A percentile compares a stretch with the other conserved stretches of the same genome.
phyloP scores from a whole-genome alignment of 1,140 invertebrate genomes.

The Agrypnia vestita region DNA sequence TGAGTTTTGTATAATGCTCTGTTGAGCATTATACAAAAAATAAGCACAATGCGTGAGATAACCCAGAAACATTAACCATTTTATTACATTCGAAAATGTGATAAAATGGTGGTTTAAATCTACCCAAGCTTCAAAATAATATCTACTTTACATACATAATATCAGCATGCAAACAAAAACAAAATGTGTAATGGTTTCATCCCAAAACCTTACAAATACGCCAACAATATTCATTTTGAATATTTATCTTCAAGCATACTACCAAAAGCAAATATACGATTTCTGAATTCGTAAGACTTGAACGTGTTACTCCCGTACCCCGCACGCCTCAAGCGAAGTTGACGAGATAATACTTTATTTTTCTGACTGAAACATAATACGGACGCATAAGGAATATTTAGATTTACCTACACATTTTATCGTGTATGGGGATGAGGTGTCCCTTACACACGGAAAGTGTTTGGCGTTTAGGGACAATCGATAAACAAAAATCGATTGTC shows the following conservation, averaged over 20 bases:
- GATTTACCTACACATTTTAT: background rate
- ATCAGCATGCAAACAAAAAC: background rate
- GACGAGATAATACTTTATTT: conserved; percentile 46
- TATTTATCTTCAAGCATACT: background rate
- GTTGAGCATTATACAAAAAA: too few species aligned
- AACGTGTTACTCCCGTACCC: background rate
- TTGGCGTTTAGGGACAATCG: background rate
- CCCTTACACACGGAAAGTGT: too few species aligned
- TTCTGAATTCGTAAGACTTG: conserved; percentile 5
- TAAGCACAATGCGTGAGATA: too few species aligned
- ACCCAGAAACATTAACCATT: too few species aligned
- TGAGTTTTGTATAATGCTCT: too few species aligned
- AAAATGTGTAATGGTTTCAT: conserved; percentile 17
- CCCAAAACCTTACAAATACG: conserved; percentile 18
- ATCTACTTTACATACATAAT: too few species aligned
- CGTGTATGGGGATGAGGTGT: background rate
- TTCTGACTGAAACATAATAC: conserved; percentile 34
- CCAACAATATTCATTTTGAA: conserved; percentile 15
- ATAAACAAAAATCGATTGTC: background rate
- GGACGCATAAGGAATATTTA: conserved; percentile 21
- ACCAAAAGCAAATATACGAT: conserved; percentile 18
- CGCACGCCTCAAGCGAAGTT: background rate
- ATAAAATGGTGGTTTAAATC: too few species aligned
- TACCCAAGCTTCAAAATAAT: too few species aligned
- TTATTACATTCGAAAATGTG: too few species aligned